Base-by-base conservation (phyloP, 1,140 invertebrate genomes). In the Mactra quadrangularis region DNA sequence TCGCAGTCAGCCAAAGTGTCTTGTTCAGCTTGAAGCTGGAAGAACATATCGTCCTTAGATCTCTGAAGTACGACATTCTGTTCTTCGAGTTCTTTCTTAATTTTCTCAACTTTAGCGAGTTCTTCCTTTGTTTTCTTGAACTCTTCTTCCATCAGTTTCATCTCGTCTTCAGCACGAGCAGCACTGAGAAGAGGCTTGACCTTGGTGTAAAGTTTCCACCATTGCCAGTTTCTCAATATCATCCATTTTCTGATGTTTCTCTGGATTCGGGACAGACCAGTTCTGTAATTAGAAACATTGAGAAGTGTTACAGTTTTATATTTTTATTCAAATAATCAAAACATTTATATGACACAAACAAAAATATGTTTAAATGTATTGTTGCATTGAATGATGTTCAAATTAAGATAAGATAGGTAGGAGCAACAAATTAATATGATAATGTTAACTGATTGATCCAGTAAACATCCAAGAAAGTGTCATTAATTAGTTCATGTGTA, bases 151-250 rank as follows among this genome's bases (percentile, higher is more conserved):
- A 98, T 96, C 94, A 97, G 97, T 93, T 97, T 97, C 92, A 99
- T 96, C 94, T 99, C 98, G 94, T 99, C 99, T 95, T 99, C 98
- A 94, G 98, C 96, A 89, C 97, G 96, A 91, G 96, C 97, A 94
- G 98, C 97, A 95, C 98, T 99, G 95, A 99, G 97, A 90, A 99
- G 95, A 92, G 98, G 98, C 95, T 98, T 99, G 95, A 99, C 97
- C 83, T 93, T 98, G 95, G 97, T 96, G 97, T 98, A 99, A 95
- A 99, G 94, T 94, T 98, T 98, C 97, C 97, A 99, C 99, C 99
- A 99, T 90, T 97, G 96, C 99, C 99, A 99, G 94, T 97, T 99
- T 93, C 98, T 97, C 87, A 99, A 95, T 93, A 97, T 96, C 93
- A 99, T 95, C 96, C 99, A 99, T 93, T 97, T 98, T 93, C 98